phyloP scores from a whole-genome alignment of 1,140 invertebrate species.

The Anagrus nilaparvatae region DNA sequence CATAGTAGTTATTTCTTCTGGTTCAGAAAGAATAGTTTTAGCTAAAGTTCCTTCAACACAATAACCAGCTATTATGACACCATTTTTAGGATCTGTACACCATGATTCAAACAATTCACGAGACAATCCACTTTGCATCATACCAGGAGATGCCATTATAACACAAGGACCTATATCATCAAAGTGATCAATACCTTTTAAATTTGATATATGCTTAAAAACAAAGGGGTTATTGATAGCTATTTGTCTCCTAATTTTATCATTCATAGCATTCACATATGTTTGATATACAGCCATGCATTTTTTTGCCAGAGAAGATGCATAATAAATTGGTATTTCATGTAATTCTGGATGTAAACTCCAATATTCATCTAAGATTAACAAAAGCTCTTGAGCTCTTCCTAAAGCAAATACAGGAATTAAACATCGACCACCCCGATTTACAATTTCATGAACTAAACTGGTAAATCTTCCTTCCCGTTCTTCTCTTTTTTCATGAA shows the following conservation, averaged over 20 bases:
- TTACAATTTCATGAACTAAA: conserved; percentile 93
- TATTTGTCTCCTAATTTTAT: conserved; percentile 90
- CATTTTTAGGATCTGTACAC: conserved; percentile 97
- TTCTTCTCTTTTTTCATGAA: conserved; percentile 96
- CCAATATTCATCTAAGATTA: conserved; percentile 99
- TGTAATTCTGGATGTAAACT: conserved; percentile 94
- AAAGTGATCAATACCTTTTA: conserved; percentile 99
- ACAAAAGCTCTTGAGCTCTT: conserved; percentile 88
- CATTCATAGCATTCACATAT: conserved; percentile 99
- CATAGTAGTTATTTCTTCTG: conserved; percentile 94
- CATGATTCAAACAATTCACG: conserved; percentile 97
- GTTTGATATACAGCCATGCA: conserved; percentile 99
- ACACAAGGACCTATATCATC: conserved; percentile 99
- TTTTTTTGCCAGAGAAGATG: conserved; percentile 96
- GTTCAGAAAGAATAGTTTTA: conserved; percentile 94
- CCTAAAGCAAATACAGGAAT: conserved; percentile 99
- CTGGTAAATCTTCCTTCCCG: conserved; percentile 90
- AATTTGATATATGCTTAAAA: conserved; percentile 96
- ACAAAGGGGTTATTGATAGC: conserved; percentile 98
- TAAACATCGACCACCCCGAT: conserved; percentile 88
- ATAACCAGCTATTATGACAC: conserved; percentile 97
- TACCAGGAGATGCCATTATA: conserved; percentile 97
- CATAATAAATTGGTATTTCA: conserved; percentile 99
- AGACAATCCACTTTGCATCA: conserved; percentile 99
- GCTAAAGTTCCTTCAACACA: conserved; percentile 98